phyloP scores from a whole-genome alignment of 2,888 invertebrate genomes.

The Chydorus sphaericus region DNA sequence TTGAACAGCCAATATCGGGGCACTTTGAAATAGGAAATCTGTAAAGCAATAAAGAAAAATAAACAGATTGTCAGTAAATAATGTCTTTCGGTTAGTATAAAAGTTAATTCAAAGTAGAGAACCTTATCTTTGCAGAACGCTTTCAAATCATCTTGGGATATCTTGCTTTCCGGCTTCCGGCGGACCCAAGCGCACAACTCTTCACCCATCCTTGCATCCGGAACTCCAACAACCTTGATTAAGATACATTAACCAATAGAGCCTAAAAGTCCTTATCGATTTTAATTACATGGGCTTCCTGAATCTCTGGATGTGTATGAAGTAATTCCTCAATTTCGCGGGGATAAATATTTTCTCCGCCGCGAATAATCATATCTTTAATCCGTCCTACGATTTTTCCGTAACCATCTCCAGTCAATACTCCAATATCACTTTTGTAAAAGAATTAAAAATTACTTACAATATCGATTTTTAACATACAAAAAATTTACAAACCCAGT shows the following conservation, averaged over 20 bases:
- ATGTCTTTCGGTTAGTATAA: no score
- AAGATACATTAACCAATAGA: not conserved
- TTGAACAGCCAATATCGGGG: constrained; percentile 53
- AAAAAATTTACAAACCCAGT: constrained; percentile 45
- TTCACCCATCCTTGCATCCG: constrained; percentile 61
- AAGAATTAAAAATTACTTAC: not conserved
- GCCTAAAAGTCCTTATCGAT: not conserved
- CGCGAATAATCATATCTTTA: constrained; percentile 64
- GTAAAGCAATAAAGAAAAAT: constrained; percentile 20
- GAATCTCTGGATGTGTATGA: constrained; percentile 53
- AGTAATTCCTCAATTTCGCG: constrained; percentile 59
- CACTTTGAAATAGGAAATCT: constrained; percentile 64
- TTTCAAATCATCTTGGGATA: constrained; percentile 43
- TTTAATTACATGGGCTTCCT: constrained; percentile 48
- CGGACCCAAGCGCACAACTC: constrained; percentile 54
- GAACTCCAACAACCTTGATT: constrained; percentile 49
- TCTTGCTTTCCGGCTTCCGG: constrained; percentile 35
- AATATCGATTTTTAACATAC: no score
- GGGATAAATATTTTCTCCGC: constrained; percentile 72
- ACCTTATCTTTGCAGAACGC: constrained; percentile 45
- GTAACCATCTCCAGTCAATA: constrained; percentile 51
- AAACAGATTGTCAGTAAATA: no score
- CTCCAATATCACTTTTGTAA: constrained; percentile 47
- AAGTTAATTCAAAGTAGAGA: no score
- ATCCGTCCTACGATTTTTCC: constrained; percentile 52